Evolutionary conservation across 1,140 invertebrate genomes (phyloP), one percentile per base, ranked within the genome.

Genomic region (Atta colombica): DNA sequence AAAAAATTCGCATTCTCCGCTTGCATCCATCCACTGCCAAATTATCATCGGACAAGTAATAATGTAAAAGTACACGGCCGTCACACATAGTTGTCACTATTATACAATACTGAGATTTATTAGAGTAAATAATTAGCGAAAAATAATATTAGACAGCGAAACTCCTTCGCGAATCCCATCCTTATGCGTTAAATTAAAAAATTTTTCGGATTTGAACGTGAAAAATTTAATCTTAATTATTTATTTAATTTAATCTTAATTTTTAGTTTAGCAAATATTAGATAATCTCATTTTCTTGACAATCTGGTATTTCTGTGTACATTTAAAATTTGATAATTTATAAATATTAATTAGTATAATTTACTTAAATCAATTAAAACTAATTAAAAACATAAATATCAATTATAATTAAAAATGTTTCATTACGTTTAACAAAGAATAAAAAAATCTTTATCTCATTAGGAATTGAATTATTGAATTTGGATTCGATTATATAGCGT

Each of bases 1-100:
- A 90, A 80, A 51, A 49, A 80, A 85, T 65, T 63, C 60, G 53
- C 87, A 90, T 91, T 90, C 89, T 90, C 69, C 78, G 89, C 63
- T 90, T 65, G 80, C 89, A 89, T 85, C 53, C 90, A 90, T 90
- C 87, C 90, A 91, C 90, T 91, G 90, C 90, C 89, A 91, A 91
- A 91, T 90, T 86, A 60, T 88, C 35, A 66, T 71, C 31, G 66
- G 51, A 81, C 21, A 72, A 28, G 25, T 58, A 39, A 39, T 39
- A 58, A 81, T 21, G 5, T 49, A 51, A 66, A 78, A 31, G 31
- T 49, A 77, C 14, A 39, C n/a, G 49, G 21, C 10, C 12, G 35
- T 28, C 4, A 45, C 39, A 45, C 39, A 1, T 51, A 16, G 16
- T 49, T 53, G 49, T 49, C 4, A n/a, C 53, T 35, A 12, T 21